A percentile compares a stretch with the other conserved stretches of the same genome.
Conservation (phyloP, 2,888 invertebrate species). For the Argyra leucocephala region DNA sequence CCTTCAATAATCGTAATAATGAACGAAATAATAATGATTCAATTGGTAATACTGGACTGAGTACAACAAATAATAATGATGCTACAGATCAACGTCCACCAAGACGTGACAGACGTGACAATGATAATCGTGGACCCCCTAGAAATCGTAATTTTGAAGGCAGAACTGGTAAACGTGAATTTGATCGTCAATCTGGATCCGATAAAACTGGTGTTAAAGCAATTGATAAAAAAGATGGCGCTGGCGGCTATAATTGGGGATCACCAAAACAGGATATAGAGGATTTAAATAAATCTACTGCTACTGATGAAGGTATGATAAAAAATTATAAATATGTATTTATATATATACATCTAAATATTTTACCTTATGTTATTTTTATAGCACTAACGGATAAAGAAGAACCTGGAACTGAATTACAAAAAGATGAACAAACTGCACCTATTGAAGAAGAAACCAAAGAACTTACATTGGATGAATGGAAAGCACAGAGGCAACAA, state of each 20-base stretch:
- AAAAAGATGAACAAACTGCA: slow-evolving; percentile 42
- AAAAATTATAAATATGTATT: no score
- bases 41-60: slow-evolving; percentile 41
- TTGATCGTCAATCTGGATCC: slow-evolving; percentile 88
- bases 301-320: slow-evolving; percentile 30
- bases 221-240: slow-evolving; percentile 81
- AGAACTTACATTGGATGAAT: slow-evolving; percentile 88
- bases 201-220: slow-evolving; percentile 92
- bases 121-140: slow-evolving; percentile 43
- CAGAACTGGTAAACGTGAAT: slow-evolving; percentile 77
- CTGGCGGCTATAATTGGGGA: slow-evolving; percentile 93
- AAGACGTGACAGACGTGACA: slow-evolving; percentile 40
- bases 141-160: slow-evolving; percentile 41
- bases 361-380: slow-evolving; percentile 19
- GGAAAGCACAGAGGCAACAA: slow-evolving; percentile 74
- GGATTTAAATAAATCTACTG: slow-evolving; percentile 38
- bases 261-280: slow-evolving; percentile 84
- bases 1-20: slow-evolving; percentile 7
- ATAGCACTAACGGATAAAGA: slow-evolving; percentile 35
- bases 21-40: slow-evolving; percentile 43
- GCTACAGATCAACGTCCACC: slow-evolving; percentile 26
- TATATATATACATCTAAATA: neutral
- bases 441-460: slow-evolving; percentile 66
- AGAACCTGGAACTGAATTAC: slow-evolving; percentile 36
- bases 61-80: slow-evolving; percentile 42